phyloP scores from a whole-genome alignment of 2,113 vertebrate species.

The Malurus elegans region DNA sequence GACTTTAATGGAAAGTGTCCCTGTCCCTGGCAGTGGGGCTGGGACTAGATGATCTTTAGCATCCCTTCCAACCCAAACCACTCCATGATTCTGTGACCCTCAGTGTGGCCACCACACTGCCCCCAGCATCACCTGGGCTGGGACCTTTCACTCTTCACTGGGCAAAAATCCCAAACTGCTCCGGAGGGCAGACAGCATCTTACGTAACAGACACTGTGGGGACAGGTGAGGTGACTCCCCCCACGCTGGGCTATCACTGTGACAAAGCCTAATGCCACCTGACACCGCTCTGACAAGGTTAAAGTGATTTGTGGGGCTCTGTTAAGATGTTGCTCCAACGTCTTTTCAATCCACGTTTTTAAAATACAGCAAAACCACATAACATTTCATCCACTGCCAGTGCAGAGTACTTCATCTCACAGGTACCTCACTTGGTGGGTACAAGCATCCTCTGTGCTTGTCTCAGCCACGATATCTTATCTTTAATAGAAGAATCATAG shows the following conservation, averaged over 20 bases:
- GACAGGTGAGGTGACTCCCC: background rate
- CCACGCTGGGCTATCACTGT: rapidly evolving
- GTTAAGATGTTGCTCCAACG: background rate
- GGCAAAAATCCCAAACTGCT: background rate
- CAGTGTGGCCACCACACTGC: background rate
- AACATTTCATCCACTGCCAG: background rate
- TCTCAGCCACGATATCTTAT: background rate
- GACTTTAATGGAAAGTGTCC: background rate
- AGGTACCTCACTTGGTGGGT: background rate
- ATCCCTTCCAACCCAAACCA: background rate
- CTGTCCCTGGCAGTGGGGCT: background rate
- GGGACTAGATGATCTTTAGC: too few species aligned
- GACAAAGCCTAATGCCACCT: background rate
- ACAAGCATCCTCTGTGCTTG: background rate
- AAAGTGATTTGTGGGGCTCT: background rate
- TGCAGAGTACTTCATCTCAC: background rate
- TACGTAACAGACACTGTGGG: background rate
- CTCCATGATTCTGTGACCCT: background rate
- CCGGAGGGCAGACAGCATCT: background rate
- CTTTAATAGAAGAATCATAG: background rate
- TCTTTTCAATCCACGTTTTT: background rate
- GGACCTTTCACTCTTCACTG: background rate
- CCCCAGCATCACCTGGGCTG: background rate
- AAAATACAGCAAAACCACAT: background rate
- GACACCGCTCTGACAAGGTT: background rate